Conservation (phyloP, 35 echinoderm and acorn worm genomes). For the Diadema setosum region DNA sequence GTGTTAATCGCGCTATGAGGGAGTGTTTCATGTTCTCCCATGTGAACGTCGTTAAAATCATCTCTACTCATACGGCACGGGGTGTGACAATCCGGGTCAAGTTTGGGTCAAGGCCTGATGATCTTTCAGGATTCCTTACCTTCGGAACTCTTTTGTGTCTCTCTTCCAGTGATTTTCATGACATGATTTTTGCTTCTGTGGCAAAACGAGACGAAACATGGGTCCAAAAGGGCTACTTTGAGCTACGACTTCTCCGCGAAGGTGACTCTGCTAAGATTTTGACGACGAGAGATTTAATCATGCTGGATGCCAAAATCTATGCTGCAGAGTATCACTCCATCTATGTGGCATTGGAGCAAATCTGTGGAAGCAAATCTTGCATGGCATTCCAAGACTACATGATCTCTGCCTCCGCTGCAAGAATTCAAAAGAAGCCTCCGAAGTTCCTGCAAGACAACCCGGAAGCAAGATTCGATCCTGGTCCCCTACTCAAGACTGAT, state of each 20-base stretch:
- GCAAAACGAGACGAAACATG: conserved; percentile 60
- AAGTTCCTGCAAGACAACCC: conserved; percentile 2
- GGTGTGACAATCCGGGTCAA: conserved; percentile 47
- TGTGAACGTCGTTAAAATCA: conserved; percentile 50
- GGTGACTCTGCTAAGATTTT: not conserved
- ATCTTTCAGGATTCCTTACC: conserved; percentile 45
- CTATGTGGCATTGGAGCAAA: too few relatives aligned
- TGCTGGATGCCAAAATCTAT: conserved; percentile 58
- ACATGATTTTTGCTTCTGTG: conserved; percentile 74
- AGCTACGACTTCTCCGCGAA: conserved; percentile 50
- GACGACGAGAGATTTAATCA: conserved; percentile 18
- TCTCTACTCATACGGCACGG: conserved; percentile 12
- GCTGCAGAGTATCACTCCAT: conserved; percentile 72
- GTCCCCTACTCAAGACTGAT: not conserved
- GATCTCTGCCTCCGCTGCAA: conserved; percentile 31
- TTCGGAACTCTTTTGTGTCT: conserved; percentile 86
- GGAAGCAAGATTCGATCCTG: conserved; percentile 17
- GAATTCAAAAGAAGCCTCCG: conserved; percentile 28
- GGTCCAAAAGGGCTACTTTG: conserved; percentile 63
- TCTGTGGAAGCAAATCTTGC: conserved; percentile 47
- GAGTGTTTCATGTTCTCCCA: conserved; percentile 48
- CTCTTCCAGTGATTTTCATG: conserved; percentile 72
- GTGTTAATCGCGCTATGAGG: conserved; percentile 36
- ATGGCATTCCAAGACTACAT: not conserved
- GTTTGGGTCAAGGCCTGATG: conserved; percentile 55